phyloP scores from a whole-genome alignment of 2,888 invertebrate genomes.

The Apotomis betuletana region DNA sequence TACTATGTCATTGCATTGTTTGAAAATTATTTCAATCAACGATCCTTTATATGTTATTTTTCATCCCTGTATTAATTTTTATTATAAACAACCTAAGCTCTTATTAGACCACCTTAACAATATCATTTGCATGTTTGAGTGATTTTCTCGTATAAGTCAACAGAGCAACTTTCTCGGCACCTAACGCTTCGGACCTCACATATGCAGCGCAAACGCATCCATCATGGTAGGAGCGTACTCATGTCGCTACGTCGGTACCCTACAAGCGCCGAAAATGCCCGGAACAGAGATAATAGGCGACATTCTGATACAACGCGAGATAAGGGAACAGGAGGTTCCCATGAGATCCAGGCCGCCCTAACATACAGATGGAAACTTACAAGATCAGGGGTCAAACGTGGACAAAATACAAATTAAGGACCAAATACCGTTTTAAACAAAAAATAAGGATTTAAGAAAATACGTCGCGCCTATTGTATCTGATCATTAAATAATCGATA shows the following conservation, averaged over 20 bases:
- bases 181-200: conserved; percentile 64
- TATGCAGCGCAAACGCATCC: conserved; percentile 69
- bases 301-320: conserved; percentile 80
- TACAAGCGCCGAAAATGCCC: conserved; percentile 78
- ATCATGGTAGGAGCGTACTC: conserved; percentile 77
- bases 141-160: conserved; percentile 24
- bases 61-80: no score
- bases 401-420: conserved; percentile 58
- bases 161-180: conserved; percentile 50
- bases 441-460: conserved; percentile 50
- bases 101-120: neutral
- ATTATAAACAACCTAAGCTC: no score
- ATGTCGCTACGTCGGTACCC: conserved; percentile 70
- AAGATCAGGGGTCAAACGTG: conserved; percentile 71
- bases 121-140: conserved; percentile 29
- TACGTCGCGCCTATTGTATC: conserved; percentile 37
- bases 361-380: conserved; percentile 51
- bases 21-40: no score
- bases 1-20: no score
- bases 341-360: conserved; percentile 69
- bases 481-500: conserved; percentile 52
- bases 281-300: conserved; percentile 80
- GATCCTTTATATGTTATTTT: no score
- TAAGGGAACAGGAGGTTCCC: conserved; percentile 76
- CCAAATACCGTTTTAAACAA: conserved; percentile 45